Conservation (phyloP, 2,888 invertebrate species). For the Abscondita cerata region DNA sequence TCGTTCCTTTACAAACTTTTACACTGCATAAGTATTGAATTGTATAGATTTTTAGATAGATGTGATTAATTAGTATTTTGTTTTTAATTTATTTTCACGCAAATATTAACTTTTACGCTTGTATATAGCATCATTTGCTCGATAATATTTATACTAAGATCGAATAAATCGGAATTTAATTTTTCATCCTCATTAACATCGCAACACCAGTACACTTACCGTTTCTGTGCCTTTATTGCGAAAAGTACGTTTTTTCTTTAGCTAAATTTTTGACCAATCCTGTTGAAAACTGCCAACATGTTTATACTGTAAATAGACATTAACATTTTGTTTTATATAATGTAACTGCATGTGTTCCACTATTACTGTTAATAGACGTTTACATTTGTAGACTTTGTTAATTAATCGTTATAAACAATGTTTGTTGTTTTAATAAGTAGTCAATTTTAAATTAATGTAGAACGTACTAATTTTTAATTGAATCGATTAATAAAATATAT, state of each 20-base stretch:
- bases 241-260: background rate
- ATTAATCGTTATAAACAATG: conserved; percentile 8
- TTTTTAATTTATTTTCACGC: background rate
- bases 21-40: background rate
- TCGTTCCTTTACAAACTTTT: background rate
- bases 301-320: background rate
- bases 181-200: conserved; percentile 3
- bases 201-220: background rate
- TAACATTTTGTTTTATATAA: background rate
- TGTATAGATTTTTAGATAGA: background rate
- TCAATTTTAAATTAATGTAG: conserved; percentile 10
- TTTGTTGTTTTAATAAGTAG: conserved; percentile 7
- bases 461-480: background rate
- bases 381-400: conserved; percentile 1
- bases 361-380: conserved; percentile 1
- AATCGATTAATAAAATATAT: background rate
- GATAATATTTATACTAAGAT: background rate
- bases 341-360: conserved; percentile 7
- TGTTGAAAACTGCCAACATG: conserved; percentile 2
- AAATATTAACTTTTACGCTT: conserved; percentile 5
- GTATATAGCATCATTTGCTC: background rate
- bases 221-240: conserved; percentile 8
- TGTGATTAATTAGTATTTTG: conserved; percentile 2
- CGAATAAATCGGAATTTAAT: background rate
- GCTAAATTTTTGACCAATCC: conserved; percentile 8